Conservation (phyloP, 2,888 invertebrate species). For the Cerastis leucographa region DNA sequence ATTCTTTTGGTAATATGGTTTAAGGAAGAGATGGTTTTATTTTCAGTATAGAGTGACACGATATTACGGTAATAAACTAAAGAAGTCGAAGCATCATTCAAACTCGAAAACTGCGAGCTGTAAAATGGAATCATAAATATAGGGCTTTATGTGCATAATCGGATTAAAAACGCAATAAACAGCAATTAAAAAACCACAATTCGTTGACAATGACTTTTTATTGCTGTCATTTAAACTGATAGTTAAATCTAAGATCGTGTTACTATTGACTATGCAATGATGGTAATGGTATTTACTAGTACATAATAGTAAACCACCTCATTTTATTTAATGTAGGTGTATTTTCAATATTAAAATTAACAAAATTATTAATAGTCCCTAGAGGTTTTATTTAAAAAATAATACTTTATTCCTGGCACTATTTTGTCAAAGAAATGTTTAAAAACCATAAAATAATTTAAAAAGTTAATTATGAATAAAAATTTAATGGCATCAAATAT, state of each 20-base stretch:
- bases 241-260: slow-evolving; percentile 42
- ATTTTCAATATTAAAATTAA: background rate
- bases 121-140: slow-evolving; percentile 33
- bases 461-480: slow-evolving; percentile 7
- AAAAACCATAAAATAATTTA: background rate
- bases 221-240: slow-evolving; percentile 33
- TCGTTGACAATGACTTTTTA: slow-evolving; percentile 41
- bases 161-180: slow-evolving; percentile 46
- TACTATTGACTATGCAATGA: slow-evolving; percentile 30
- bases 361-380: background rate
- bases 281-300: background rate
- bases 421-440: background rate
- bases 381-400: background rate
- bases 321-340: background rate
- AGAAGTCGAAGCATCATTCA: slow-evolving; percentile 4
- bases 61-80: slow-evolving; percentile 12
- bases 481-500: background rate
- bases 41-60: background rate
- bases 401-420: background rate
- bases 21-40: background rate
- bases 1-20: background rate
- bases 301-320: background rate
- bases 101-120: background rate
- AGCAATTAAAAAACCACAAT: slow-evolving; percentile 33
- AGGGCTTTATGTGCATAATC: slow-evolving; percentile 6